phyloP scores from a whole-genome alignment of 2,113 vertebrate species.

The Amphilophus citrinellus region DNA sequence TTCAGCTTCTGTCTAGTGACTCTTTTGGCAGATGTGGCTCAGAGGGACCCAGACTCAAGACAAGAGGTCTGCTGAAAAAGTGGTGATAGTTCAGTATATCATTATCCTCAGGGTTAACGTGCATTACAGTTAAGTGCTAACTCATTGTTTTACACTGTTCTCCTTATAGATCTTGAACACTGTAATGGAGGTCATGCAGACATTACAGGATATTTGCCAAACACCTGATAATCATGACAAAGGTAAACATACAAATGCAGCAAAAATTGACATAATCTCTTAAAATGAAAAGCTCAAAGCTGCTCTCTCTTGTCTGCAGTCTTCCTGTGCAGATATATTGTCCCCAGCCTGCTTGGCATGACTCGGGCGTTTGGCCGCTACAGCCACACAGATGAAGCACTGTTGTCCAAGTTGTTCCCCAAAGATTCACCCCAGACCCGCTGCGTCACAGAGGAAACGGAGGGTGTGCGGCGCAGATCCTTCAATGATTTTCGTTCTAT shows the following conservation, averaged over 20 bases:
- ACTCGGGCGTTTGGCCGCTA: slow-evolving; percentile 93
- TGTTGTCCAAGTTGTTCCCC: slow-evolving; percentile 94
- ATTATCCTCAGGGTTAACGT: not conserved
- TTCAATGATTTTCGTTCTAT: slow-evolving; percentile 98
- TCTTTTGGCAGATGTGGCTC: slow-evolving; percentile 90
- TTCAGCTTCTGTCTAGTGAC: slow-evolving; percentile 97
- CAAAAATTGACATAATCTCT: not conserved
- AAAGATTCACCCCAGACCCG: slow-evolving; percentile 82
- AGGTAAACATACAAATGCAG: slow-evolving; percentile 78
- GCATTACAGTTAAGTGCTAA: not conserved
- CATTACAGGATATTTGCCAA: slow-evolving; percentile 92
- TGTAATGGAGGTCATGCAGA: slow-evolving; percentile 89
- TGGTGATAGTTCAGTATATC: not conserved
- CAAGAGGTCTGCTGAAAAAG: slow-evolving; percentile 63
- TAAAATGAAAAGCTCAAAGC: not conserved
- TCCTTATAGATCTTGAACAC: slow-evolving; percentile 88
- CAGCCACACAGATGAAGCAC: slow-evolving; percentile 90
- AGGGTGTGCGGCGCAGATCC: slow-evolving; percentile 90
- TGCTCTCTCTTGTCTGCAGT: slow-evolving; percentile 76
- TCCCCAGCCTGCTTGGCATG: slow-evolving; percentile 92
- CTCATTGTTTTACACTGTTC: not conserved
- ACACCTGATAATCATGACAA: slow-evolving; percentile 91
- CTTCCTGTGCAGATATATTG: slow-evolving; percentile 90
- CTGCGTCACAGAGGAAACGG: slow-evolving; percentile 86
- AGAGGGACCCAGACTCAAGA: slow-evolving; percentile 76